Evolutionary conservation across 92 coral and sea anemone genomes (phyloP), one percentile per base, ranked within the genome.

Genomic region (Hydrozoanthus gracilis): DNA sequence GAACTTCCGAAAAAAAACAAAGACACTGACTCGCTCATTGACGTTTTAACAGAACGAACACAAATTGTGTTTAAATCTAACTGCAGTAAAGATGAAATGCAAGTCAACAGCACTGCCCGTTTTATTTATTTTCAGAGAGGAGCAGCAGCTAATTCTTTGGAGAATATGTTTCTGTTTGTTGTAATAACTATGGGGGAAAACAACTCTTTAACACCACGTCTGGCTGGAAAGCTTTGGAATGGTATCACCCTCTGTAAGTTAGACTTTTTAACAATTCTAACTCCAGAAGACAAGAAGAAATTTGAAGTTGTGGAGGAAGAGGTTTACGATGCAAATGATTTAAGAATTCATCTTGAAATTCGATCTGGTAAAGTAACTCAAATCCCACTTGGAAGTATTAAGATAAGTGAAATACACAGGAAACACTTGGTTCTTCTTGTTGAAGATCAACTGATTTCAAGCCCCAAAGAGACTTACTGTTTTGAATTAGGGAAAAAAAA

Each of bases 101-200:
- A 77, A 52, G 68, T 17, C 10, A 67, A 77, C 14, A 49, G 82
- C 12, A 55, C 67, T 6, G 82, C 82, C 9, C 64, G 50, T 7
- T 77, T 77, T 54, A 35, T 77, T 7, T 77, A 55, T 56, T 77
- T 39, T 77, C 82, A 77, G 39, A 77, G 50, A 54, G 68, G 82
- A 52, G 48, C 48, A 7, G 54, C 82, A 3, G 82, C 39, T 56
- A 77, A 77, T 35, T 9, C 48, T 17, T 76, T 76, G 35, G 82
- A 76, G 39, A 76, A 76, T 47, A 54, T 52, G 82, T 76, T 76
- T 76, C 82, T 18, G 66, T 76, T 76, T 51, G 65, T 76, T 54
- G 82, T 76, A 18, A 4, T 76, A 39, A 11, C 16, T 20, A 76
- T 51, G 44, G 82, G 82, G 8, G 82, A 76, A 76, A 52, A 76